Conservation (phyloP, 2,888 invertebrate species). For the Diabrotica balteata region DNA sequence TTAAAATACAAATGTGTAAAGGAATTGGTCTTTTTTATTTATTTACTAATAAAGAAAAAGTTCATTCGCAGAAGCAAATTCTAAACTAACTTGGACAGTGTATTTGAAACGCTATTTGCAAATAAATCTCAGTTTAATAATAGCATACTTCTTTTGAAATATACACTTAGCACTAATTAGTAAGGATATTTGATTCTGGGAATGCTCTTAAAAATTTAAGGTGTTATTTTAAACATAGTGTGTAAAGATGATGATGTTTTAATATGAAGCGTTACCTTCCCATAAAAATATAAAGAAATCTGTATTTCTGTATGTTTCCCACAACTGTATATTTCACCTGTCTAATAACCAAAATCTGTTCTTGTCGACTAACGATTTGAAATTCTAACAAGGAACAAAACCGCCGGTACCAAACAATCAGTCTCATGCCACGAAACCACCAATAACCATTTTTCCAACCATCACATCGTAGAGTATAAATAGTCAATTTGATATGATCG, state of each 20-base stretch:
- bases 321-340: too few relatives aligned
- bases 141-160: too few relatives aligned
- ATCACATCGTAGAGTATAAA: slow-evolving; percentile 56
- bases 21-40: too few relatives aligned
- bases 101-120: too few relatives aligned
- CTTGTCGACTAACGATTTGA: not conserved
- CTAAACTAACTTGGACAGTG: too few relatives aligned
- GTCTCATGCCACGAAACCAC: slow-evolving; percentile 53
- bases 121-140: too few relatives aligned
- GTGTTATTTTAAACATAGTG: not conserved
- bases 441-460: slow-evolving; percentile 61
- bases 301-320: not conserved
- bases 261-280: not conserved
- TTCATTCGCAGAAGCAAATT: too few relatives aligned
- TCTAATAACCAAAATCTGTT: not conserved
- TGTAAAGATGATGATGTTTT: not conserved
- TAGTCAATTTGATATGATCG: slow-evolving; percentile 61
- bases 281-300: not conserved
- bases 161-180: too few relatives aligned
- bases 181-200: too few relatives aligned
- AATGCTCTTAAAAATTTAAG: not conserved
- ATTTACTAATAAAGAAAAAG: too few relatives aligned
- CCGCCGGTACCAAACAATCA: not conserved
- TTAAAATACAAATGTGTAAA: too few relatives aligned
- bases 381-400: slow-evolving; percentile 7